Base-by-base conservation (phyloP, 2,113 vertebrate species). In the Labeo rohita region DNA sequence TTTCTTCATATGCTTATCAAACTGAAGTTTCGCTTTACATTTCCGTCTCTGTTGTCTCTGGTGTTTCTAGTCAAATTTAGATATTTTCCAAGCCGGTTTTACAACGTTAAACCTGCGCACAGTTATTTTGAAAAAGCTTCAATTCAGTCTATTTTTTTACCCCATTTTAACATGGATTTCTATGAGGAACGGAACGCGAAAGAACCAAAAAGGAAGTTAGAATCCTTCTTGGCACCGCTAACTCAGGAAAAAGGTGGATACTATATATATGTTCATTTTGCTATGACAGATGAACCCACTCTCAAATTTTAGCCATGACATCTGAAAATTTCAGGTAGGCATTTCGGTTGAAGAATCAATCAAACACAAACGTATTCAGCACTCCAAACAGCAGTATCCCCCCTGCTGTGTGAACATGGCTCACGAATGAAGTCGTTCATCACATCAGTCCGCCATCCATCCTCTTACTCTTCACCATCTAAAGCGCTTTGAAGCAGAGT, bases 401-500 rank as follows among this genome's bases (percentile, higher is more conserved):
- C 52, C 28, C 18, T 45, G 3, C 47, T 43, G 34, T 39, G 34
- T 63, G 65, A 84, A 80, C 28, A 11, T 3, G 12, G 9, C 45
- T 13, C 3, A 21, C 79, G 43, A 85, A 83, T n/a, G 23, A 50
- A 43, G 66, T 88, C 56, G 2, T 49, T 77, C 23, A 43, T 77
- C 36, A 76, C 61, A 36, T 87, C 72, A 87, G 65, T 72, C 65
- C 61, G 65, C 50, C 84, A 85, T 74, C 72, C 63, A 63, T 80
- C 63, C 47, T 72, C 72, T 78, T 72, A 66, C 61, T 23, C 21
- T 23, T 70, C 86, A 83, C 50, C 13, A 50, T 87, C 65, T 75
- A 36, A 39, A 43, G 84, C 68, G 34, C 83, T 81, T 85, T 88
- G 77, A 85, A 81, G 87, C 47, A 7, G 36, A 63, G 54, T 68